Evolutionary conservation across 2,113 vertebrate species (phyloP).

Genomic region (Puffinus mauretanicus): DNA sequence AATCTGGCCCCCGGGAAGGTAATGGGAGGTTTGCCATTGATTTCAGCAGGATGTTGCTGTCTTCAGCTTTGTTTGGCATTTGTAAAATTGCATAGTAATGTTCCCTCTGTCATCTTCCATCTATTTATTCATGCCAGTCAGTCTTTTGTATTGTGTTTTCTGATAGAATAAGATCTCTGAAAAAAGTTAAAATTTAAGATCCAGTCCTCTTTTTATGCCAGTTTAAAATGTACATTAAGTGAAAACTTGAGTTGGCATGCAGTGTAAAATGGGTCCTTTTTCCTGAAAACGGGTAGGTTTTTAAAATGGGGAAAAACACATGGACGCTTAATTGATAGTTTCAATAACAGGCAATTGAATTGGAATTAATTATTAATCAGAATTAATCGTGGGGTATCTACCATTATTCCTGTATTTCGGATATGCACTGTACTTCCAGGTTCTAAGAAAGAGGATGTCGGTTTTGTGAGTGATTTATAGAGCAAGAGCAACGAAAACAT

Average conservation of each 20-base stretch:
- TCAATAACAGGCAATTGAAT: not conserved
- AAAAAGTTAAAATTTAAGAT: not conserved
- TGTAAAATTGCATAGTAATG: not conserved
- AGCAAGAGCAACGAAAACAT: not conserved
- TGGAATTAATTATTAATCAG: not conserved
- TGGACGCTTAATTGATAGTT: not conserved
- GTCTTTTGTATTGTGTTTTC: not conserved
- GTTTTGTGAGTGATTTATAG: not conserved
- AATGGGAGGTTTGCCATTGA: not conserved
- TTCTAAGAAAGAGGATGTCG: not conserved
- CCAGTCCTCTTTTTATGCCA: not conserved
- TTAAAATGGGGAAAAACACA: not conserved
- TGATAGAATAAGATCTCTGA: not conserved
- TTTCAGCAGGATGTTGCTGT: not conserved
- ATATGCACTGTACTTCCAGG: not conserved
- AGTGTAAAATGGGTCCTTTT: not conserved
- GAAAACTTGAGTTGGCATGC: not conserved
- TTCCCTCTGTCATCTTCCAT: not conserved
- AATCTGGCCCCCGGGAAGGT: not conserved
- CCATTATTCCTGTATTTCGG: not conserved
- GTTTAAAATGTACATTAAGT: not conserved
- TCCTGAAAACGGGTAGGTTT: not conserved
- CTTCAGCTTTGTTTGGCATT: not conserved
- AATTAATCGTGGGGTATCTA: not conserved
- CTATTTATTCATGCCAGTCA: not conserved